Percentiles rank a stretch among this genome's conserved stretches.
Evolutionary conservation across 2,113 vertebrate species (phyloP).

Genomic region (Ciconia boyciana): DNA sequence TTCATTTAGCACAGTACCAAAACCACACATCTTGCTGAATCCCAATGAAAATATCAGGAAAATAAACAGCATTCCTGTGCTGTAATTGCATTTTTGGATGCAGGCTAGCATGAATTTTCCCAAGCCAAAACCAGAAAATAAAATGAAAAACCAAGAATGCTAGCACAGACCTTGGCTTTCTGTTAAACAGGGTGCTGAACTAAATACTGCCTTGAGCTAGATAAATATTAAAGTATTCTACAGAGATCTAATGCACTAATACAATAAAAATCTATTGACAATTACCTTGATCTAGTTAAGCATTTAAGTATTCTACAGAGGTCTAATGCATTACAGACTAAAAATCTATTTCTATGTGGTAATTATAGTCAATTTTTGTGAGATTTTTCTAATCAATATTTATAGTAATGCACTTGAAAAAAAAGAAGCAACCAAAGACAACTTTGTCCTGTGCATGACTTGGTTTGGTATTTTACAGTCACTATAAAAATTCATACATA

Average conservation of each 20-base stretch:
- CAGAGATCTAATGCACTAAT: not conserved
- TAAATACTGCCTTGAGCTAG: not conserved
- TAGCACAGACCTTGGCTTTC: not conserved
- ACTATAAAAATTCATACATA: not conserved
- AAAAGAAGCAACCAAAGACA: not conserved
- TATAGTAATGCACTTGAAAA: not conserved
- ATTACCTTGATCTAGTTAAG: not conserved
- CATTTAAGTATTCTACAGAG: not conserved
- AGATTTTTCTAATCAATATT: not conserved
- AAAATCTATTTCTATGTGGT: slow-evolving; percentile 34
- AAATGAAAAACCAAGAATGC: not conserved
- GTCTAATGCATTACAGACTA: not conserved
- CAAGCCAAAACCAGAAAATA: not conserved
- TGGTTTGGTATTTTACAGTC: not conserved
- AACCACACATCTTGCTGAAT: not conserved
- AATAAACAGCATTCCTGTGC: not conserved
- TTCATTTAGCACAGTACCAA: not conserved
- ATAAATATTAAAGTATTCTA: not conserved
- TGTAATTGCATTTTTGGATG: not conserved
- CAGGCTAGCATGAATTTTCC: not conserved
- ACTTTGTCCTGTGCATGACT: not conserved
- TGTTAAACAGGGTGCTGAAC: not conserved
- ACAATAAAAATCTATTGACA: slow-evolving; percentile 2
- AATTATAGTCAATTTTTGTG: not conserved
- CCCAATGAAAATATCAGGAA: not conserved